phyloP scores from a whole-genome alignment of 2,113 vertebrate genomes.

The Elephas maximus region DNA sequence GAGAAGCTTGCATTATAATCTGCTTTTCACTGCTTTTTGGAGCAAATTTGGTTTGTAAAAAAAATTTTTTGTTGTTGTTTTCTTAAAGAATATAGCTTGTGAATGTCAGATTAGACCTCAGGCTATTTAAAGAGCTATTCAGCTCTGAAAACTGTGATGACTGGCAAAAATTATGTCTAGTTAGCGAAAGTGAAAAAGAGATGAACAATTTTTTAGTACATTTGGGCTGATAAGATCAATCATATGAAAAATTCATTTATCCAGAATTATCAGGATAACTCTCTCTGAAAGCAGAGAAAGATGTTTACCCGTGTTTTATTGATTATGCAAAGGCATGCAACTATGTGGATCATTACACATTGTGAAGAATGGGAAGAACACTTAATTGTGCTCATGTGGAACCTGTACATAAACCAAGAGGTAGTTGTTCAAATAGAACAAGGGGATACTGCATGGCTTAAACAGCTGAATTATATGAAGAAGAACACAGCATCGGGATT shows the following conservation, averaged over 20 bases:
- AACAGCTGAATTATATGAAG: neutral
- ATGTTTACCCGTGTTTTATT: neutral
- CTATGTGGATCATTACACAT: neutral
- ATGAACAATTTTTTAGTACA: neutral
- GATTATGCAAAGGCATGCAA: neutral
- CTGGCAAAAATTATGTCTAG: neutral
- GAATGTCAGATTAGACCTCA: neutral
- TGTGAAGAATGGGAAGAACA: neutral
- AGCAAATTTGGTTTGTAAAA: neutral
- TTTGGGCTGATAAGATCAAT: neutral
- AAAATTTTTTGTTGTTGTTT: neutral
- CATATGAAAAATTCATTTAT: slow-evolving; percentile 2
- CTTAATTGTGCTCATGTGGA: neutral
- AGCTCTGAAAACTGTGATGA: neutral
- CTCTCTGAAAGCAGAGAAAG: neutral
- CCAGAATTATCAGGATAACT: neutral
- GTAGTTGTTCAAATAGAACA: neutral
- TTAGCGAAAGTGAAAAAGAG: neutral
- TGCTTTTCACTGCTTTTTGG: neutral
- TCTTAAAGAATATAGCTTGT: neutral
- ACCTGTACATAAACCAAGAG: neutral
- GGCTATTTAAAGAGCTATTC: neutral
- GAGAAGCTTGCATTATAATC: neutral
- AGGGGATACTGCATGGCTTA: neutral
- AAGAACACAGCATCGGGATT: neutral